Base-by-base conservation (phyloP, 1,140 invertebrate species). In the Thaumatotibia leucotreta region DNA sequence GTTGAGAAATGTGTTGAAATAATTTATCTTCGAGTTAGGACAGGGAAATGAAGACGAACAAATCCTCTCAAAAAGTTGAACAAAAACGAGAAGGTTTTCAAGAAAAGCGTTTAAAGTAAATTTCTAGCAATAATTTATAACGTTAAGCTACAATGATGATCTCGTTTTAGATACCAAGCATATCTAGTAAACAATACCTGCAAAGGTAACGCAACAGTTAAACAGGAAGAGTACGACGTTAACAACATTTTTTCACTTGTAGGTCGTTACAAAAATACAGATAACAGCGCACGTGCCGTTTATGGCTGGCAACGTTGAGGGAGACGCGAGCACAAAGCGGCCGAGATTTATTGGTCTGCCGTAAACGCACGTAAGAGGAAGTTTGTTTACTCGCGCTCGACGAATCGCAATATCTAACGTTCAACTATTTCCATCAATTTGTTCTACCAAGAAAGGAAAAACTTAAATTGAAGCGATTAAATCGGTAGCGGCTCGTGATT, bases 1-100 rank as follows among this genome's bases (percentile, higher is more conserved):
- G 83, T 85, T 88, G 84, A 84, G 83, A 90, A 90, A 88, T 86
- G 82, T 84, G 76, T 72, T 75, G 81, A 82, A 88, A 90, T 88
- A 88, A 87, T 86, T 87, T 88, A 86, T 86, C 82, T 81, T 83
- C 70, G 75, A 76, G 84, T 88, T 87, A 82, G 82, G 84, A 84
- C 83, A 80, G 76, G 79, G 79, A 83, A 79, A 68, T 77, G 78
- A 86, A 77, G 78, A 80, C 77, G 77, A 83, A n/a, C n/a, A n/a
- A n/a, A n/a, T n/a, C n/a, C 82, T 81, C 71, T 67, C 63, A 67
- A 78, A 83, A 73, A 79, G 75, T 68, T 73, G 78, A 63, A 77
- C 73, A 82, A 76, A 76, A 69, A 82, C 80, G 83, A 84, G 87
- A 87, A 86, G 82, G 80, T 86, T 84, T 87, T 88, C 84, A 76